Evolutionary conservation across 2,888 invertebrate species (phyloP).

Genomic region (Stomorhina lunata): DNA sequence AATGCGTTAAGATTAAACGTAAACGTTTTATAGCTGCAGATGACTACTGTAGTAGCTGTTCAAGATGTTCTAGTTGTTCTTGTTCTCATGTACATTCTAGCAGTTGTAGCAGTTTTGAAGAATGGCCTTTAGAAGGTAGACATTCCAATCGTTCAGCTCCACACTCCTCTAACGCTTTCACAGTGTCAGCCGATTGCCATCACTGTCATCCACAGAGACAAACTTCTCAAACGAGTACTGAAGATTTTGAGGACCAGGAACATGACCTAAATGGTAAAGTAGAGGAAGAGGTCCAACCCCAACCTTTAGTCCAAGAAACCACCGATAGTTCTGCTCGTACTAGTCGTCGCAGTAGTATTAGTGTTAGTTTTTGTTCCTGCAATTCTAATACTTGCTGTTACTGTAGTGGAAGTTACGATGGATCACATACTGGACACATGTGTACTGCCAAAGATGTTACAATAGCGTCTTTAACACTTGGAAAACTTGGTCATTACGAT

Average conservation of each 20-base stretch:
- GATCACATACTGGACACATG: conserved; percentile 71
- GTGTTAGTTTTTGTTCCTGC: conserved; percentile 76
- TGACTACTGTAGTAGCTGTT: conserved; percentile 69
- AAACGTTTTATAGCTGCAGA: conserved; percentile 72
- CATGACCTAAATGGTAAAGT: conserved; percentile 14
- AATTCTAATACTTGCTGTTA: conserved; percentile 75
- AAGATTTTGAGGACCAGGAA: conserved; percentile 60
- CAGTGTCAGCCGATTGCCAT: conserved; percentile 74
- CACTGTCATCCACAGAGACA: conserved; percentile 65
- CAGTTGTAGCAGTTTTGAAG: conserved; percentile 74
- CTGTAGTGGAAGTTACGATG: conserved; percentile 73
- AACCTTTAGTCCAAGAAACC: conserved; percentile 44
- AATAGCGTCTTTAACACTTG: conserved; percentile 59
- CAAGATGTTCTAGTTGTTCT: conserved; percentile 75
- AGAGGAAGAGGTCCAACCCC: conserved; percentile 42
- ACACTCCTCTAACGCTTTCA: conserved; percentile 67
- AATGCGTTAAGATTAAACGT: conserved; percentile 75
- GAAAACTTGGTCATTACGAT: conserved; percentile 51
- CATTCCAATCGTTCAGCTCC: conserved; percentile 44
- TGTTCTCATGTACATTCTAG: conserved; percentile 71
- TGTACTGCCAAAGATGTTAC: conserved; percentile 72
- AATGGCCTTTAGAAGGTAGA: conserved; percentile 67
- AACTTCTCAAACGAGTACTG: conserved; percentile 60
- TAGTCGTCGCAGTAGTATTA: conserved; percentile 72
- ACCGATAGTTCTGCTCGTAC: conserved; percentile 65